These are phyloP conservation scores for Gorsachius magnificus DNA, from an alignment of 2,797 vertebrate genomes.

Conservation along the genomic window DNA sequence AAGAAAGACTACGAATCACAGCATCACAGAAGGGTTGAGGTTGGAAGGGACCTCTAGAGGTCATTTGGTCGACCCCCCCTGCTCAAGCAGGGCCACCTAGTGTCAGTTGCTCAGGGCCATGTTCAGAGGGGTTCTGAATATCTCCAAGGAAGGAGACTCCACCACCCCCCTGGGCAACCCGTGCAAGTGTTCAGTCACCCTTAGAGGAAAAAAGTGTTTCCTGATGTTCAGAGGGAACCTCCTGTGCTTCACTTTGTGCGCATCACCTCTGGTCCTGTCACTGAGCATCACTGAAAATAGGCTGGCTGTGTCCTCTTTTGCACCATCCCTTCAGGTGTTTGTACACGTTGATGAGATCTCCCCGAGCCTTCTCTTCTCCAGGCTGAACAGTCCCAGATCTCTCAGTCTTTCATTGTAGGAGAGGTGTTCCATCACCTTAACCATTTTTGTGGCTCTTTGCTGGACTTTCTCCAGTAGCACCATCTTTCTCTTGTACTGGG, in stretches of 20 bases:
- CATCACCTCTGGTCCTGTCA: not conserved
- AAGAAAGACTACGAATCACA: not conserved
- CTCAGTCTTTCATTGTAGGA: not conserved
- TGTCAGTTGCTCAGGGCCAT: not conserved
- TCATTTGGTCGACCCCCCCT: accelerated
- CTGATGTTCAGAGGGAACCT: not conserved
- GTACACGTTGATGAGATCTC: not conserved
- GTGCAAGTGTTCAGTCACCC: accelerated
- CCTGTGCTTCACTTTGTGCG: not conserved
- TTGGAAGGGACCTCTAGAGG: not conserved
- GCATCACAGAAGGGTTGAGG: not conserved
- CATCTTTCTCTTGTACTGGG: not conserved
- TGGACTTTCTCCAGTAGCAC: not conserved
- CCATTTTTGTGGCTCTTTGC: not conserved
- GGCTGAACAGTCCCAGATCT: not conserved
- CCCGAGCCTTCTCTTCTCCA: not conserved
- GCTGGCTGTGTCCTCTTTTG: not conserved
- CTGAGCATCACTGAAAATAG: not conserved
- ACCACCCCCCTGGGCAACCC: not conserved
- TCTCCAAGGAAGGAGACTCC: not conserved
- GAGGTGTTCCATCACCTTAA: not conserved
- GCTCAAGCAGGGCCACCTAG: not conserved
- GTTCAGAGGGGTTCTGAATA: not conserved
- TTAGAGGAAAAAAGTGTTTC: not conserved
- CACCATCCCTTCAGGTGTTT: not conserved